Evolutionary conservation across 2,797 vertebrate genomes (phyloP), one percentile per base, ranked within the genome.

Genomic region (Eleutherodactylus coqui): DNA sequence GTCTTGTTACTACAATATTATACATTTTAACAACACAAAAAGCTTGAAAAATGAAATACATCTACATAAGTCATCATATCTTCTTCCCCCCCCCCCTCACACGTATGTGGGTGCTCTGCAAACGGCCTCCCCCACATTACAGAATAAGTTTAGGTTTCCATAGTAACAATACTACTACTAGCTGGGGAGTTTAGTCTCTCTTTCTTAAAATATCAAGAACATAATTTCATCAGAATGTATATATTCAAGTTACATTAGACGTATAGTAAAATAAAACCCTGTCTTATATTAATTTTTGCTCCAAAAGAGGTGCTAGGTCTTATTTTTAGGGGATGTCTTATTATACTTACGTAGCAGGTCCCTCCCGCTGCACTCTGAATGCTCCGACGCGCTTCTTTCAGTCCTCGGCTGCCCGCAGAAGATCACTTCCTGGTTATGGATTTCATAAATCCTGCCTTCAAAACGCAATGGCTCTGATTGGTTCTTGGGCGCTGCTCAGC

Each of bases 51-150:
- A 38, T 24, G 10, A 58, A 5, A 58, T 14, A 16, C 8, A 78
- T 34, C 1, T 55, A 53, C 21, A 55, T 13, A 21, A 78, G 13
- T 27, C 43, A 60, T 78, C 21, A 55, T 27, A 58, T 78, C 32
- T 14, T 58, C 49, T 77, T 43, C n/a, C 16, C n/a, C 29, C n/a
- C 7, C 43, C 41, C 34, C 34, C 36, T 17, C 53, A 60, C 53
- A 43, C 53, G 43, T 58, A 78, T 78, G 82, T 76, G 82, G 82
- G 82, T 76, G 73, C 75, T 67, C 53, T 64, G 21, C 75, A 76
- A 34, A 75, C 47, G 3, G 19, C 72, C 55, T 45, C 83, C 83
- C 45, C 83, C 83, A 75, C 32, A 84, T 67, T 38, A 7, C 29
- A 47, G 72, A 47, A 24, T 41, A 21, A 21, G 53, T 29, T 75